phyloP scores from a whole-genome alignment of 2,888 invertebrate species.

The Cephus rjabovi region DNA sequence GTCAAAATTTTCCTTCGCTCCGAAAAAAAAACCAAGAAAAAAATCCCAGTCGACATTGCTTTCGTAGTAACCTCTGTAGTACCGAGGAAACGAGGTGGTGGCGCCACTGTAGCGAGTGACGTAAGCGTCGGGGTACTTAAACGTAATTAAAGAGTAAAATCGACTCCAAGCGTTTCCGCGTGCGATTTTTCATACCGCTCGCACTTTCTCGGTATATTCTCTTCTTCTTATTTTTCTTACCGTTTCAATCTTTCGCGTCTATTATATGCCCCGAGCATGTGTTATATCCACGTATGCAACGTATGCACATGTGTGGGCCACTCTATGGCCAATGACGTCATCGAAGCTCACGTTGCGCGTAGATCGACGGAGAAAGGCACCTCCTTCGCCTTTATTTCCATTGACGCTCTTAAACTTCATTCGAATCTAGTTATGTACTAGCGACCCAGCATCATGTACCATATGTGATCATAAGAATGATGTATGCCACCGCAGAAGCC shows the following conservation, averaged over 20 bases:
- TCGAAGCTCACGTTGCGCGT: neutral
- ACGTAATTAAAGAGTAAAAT: slow-evolving; percentile 49
- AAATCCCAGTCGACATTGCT: no score
- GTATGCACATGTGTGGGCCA: no score
- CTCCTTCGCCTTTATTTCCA: neutral
- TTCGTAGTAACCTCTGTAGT: no score
- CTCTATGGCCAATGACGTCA: neutral
- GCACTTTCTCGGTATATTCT: no score
- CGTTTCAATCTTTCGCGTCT: neutral
- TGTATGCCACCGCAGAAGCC: slow-evolving; percentile 35
- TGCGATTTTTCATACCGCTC: slow-evolving; percentile 28
- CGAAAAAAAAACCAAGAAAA: no score
- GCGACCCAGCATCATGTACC: neutral
- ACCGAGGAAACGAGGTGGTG: no score
- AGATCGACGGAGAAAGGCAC: neutral
- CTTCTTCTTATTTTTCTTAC: slow-evolving; percentile 27
- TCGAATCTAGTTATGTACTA: neutral
- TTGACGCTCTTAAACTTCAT: neutral
- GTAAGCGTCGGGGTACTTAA: slow-evolving; percentile 29
- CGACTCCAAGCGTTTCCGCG: slow-evolving; percentile 43
- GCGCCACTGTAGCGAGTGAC: neutral
- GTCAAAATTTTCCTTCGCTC: no score
- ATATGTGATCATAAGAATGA: slow-evolving; percentile 31
- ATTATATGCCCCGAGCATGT: no score
- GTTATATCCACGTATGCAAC: no score